Evolutionary conservation across 2,113 vertebrate genomes (phyloP).

Genomic region (Atrichornis clamosus): DNA sequence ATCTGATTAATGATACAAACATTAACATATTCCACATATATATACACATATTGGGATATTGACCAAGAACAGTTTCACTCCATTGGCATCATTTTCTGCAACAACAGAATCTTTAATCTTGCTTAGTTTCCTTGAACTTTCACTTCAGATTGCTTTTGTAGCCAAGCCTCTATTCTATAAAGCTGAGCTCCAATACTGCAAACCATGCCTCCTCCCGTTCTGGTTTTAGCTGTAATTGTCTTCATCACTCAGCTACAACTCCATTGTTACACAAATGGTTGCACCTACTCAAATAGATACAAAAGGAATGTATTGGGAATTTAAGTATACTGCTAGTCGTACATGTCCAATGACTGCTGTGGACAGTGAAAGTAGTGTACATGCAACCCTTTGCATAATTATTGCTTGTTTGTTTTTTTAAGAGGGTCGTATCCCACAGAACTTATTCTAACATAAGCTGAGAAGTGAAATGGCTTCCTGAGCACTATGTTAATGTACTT

Average conservation of each 20-base stretch:
- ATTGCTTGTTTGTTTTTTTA: not conserved
- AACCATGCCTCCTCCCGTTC: not conserved
- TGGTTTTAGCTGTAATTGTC: not conserved
- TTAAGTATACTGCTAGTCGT: not conserved
- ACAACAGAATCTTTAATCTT: not conserved
- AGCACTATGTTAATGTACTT: not conserved
- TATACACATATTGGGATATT: too few species aligned
- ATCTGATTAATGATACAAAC: not conserved
- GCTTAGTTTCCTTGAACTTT: not conserved
- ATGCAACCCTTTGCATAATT: not conserved
- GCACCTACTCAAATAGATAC: not conserved
- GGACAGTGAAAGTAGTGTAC: not conserved
- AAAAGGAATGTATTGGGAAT: not conserved
- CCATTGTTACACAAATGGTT: not conserved
- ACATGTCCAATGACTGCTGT: not conserved
- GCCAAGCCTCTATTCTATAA: not conserved
- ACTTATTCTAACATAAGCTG: not conserved
- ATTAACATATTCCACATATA: too few species aligned
- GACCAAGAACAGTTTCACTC: not conserved
- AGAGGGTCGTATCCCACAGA: not conserved
- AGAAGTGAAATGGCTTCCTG: not conserved
- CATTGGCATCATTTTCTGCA: not conserved
- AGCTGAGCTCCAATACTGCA: not conserved
- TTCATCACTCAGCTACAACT: not conserved
- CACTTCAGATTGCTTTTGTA: not conserved